Conservation (phyloP, 2,888 invertebrate species). For the Orthosia cruda region DNA sequence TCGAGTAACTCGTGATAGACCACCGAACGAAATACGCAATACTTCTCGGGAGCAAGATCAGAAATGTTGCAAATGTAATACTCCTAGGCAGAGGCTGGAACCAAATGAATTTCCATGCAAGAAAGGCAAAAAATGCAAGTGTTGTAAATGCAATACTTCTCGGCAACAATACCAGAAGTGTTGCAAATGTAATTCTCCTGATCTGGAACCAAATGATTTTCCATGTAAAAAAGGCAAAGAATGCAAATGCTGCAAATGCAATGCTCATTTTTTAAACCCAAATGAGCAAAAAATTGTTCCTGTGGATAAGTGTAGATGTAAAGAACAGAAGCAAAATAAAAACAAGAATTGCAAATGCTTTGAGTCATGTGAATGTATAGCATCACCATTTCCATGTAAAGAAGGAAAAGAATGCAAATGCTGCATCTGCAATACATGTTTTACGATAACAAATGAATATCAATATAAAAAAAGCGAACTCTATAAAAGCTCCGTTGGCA, state of each 20-base stretch:
- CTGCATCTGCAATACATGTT: constrained; percentile 12
- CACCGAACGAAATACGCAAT: too few species aligned
- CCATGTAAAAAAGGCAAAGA: constrained; percentile 20
- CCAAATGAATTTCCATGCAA: background rate
- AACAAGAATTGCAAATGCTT: too few species aligned
- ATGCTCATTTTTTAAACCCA: background rate
- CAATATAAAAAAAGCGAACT: constrained; percentile 17
- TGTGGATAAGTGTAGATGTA: too few species aligned
- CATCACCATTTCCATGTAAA: background rate
- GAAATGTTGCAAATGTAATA: too few species aligned
- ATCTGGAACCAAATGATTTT: background rate
- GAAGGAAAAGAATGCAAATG: constrained; percentile 9
- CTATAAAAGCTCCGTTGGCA: constrained; percentile 10
- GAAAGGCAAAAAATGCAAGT: constrained; percentile 3
- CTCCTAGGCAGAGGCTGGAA: too few species aligned
- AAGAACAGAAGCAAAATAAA: too few species aligned
- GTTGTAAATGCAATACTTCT: constrained; percentile 17
- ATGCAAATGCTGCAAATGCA: constrained; percentile 18
- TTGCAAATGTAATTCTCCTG: background rate
- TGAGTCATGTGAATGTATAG: too few species aligned
- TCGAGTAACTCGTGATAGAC: too few species aligned
- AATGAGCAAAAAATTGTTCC: background rate
- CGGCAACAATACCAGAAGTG: background rate
- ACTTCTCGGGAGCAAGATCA: too few species aligned
- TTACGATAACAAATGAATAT: background rate